A percentile compares a stretch with the other conserved stretches of the same genome.
These are phyloP conservation scores for Tribolium freemani DNA, from an alignment of 2,888 invertebrate species.

Conservation along the genomic window DNA sequence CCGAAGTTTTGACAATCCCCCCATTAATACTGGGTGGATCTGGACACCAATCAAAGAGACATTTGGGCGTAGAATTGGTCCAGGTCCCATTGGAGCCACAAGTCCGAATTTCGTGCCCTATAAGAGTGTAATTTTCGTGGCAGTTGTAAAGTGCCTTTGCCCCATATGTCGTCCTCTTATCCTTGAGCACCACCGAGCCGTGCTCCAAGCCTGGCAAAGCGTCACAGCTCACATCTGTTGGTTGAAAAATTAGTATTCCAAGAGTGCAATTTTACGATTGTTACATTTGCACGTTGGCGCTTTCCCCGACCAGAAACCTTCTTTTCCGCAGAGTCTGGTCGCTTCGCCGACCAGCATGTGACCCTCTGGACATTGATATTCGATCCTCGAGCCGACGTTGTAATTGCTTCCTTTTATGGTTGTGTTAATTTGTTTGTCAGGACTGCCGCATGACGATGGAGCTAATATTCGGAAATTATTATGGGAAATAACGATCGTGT, in stretches of 20 bases:
- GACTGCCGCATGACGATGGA: conserved; percentile 89
- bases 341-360: conserved; percentile 82
- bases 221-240: conserved; percentile 86
- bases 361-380: conserved; percentile 86
- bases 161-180: conserved; percentile 83
- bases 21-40: conserved; percentile 85
- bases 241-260: conserved; percentile 32
- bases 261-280: not conserved
- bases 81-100: conserved; percentile 83
- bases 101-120: conserved; percentile 79
- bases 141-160: conserved; percentile 84
- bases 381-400: conserved; percentile 79
- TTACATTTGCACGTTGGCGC: conserved; percentile 91
- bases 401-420: conserved; percentile 81
- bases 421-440: conserved; percentile 87
- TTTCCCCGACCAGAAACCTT: conserved; percentile 87
- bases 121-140: conserved; percentile 87
- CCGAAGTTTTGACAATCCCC: conserved; percentile 78
- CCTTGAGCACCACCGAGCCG: conserved; percentile 77
- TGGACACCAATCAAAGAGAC: conserved; percentile 90
- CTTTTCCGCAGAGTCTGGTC: conserved; percentile 77
- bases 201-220: conserved; percentile 77
- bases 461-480: conserved; percentile 68
- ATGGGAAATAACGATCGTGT: conserved; percentile 5
- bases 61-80: conserved; percentile 84